Evolutionary conservation across 2,888 invertebrate genomes (phyloP).

Genomic region (Xylophagus ater): DNA sequence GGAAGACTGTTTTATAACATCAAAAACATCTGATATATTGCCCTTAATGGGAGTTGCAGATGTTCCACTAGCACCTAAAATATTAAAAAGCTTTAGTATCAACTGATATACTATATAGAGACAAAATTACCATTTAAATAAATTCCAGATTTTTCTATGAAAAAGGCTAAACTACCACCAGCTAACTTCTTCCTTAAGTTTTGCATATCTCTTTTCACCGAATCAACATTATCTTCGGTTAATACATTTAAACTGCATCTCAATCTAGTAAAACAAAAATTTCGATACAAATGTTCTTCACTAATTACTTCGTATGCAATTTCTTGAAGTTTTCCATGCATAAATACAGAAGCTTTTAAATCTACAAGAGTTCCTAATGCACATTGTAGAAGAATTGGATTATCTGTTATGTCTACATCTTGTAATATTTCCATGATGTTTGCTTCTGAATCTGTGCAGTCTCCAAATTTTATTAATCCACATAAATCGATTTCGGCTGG

Average conservation of each 20-base stretch:
- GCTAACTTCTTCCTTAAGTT: constrained; percentile 58
- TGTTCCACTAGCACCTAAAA: neutral
- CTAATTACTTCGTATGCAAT: constrained; percentile 52
- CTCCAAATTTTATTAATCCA: constrained; percentile 57
- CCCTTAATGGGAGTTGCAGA: neutral
- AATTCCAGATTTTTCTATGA: constrained; percentile 51
- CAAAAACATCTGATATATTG: constrained; percentile 1
- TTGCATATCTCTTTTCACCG: constrained; percentile 52
- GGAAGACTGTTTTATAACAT: neutral
- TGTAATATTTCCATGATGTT: constrained; percentile 51
- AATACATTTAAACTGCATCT: constrained; percentile 53
- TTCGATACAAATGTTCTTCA: constrained; percentile 51
- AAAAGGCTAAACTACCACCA: constrained; percentile 61
- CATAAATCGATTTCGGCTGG: constrained; percentile 69
- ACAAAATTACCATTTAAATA: constrained; percentile 48
- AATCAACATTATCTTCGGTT: constrained; percentile 46
- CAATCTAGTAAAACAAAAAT: constrained; percentile 59
- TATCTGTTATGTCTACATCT: constrained; percentile 70
- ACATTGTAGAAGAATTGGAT: constrained; percentile 55
- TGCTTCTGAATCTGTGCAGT: constrained; percentile 47
- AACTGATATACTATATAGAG: neutral
- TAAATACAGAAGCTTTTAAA: constrained; percentile 54
- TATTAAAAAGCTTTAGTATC: neutral
- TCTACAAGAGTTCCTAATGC: constrained; percentile 45
- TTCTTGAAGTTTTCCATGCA: constrained; percentile 60